These are phyloP conservation scores for Coreoperca whiteheadi DNA, from an alignment of 2,113 vertebrate genomes.

Conservation along the genomic window DNA sequence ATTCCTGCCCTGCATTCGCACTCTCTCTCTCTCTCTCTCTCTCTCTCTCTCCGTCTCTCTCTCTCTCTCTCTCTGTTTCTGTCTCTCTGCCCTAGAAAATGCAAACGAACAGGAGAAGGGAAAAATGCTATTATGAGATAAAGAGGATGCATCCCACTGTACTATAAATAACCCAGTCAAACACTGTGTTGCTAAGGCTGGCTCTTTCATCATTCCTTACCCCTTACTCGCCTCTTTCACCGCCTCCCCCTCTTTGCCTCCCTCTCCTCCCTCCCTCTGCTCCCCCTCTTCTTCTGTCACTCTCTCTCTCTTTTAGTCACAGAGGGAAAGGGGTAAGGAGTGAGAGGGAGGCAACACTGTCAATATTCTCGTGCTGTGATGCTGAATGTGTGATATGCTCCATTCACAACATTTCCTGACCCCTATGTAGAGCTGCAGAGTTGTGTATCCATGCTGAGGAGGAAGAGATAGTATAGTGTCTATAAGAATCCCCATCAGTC, in stretches of 20 bases:
- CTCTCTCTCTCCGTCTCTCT: background rate
- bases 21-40: slow-evolving; percentile 24
- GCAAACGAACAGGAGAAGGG: slow-evolving; percentile 61
- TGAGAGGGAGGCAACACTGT: slow-evolving; percentile 27
- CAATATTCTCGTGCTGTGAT: slow-evolving; percentile 31
- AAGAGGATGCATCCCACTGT: slow-evolving; percentile 73
- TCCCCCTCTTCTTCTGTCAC: background rate
- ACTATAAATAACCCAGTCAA: slow-evolving; percentile 86
- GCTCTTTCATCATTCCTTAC: slow-evolving; percentile 71
- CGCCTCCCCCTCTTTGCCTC: slow-evolving; percentile 24
- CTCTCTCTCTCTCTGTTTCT: slow-evolving; percentile 15
- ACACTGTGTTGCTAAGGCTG: slow-evolving; percentile 87
- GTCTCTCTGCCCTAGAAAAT: slow-evolving; percentile 67
- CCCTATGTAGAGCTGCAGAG: background rate
- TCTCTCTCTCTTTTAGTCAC: background rate
- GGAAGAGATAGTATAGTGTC: background rate
- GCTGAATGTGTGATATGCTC: slow-evolving; percentile 36
- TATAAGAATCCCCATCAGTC: background rate
- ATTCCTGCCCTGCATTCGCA: slow-evolving; percentile 39
- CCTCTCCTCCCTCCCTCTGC: slow-evolving; percentile 17
- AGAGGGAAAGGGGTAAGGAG: slow-evolving; percentile 15
- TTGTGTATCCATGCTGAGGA: background rate
- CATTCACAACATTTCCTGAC: slow-evolving; percentile 68
- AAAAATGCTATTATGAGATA: slow-evolving; percentile 65
- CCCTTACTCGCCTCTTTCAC: slow-evolving; percentile 49